These are phyloP conservation scores for Globicephala melas DNA, from an alignment of 2,113 vertebrate species.

Conservation along the genomic window DNA sequence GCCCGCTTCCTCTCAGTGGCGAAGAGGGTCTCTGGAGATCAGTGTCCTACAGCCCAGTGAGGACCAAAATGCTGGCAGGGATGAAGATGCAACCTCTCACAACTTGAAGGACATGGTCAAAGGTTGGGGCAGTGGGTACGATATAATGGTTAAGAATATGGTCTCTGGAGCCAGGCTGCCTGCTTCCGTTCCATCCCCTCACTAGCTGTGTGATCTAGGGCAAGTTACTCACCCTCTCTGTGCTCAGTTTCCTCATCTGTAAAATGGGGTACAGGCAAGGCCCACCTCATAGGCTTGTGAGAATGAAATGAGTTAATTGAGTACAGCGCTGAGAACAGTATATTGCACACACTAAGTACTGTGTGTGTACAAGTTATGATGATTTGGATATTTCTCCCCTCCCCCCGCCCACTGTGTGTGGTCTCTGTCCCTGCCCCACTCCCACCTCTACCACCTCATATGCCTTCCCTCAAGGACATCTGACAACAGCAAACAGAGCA, in stretches of 20 bases:
- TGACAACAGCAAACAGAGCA: background rate
- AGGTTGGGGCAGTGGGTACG: fast-evolving
- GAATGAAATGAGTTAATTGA: background rate
- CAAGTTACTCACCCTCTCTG: background rate
- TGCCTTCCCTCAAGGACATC: background rate
- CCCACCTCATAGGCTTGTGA: background rate
- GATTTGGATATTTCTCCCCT: background rate
- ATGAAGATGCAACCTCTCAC: background rate
- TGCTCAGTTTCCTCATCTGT: background rate
- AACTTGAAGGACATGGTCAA: background rate
- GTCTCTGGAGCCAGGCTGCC: background rate
- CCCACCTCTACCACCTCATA: background rate
- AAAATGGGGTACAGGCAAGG: background rate
- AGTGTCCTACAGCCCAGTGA: background rate
- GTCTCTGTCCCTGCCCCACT: background rate
- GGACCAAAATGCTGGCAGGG: background rate
- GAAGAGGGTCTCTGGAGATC: background rate
- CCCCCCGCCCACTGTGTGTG: background rate
- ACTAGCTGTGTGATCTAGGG: background rate
- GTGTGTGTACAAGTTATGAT: background rate
- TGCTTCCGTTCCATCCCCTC: background rate
- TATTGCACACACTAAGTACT: background rate
- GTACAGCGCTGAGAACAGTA: fast-evolving
- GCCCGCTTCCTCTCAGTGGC: background rate
- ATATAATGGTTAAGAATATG: background rate